These are phyloP conservation scores for Tachina grossa DNA, from an alignment of 2,888 invertebrate species.

Conservation along the genomic window DNA sequence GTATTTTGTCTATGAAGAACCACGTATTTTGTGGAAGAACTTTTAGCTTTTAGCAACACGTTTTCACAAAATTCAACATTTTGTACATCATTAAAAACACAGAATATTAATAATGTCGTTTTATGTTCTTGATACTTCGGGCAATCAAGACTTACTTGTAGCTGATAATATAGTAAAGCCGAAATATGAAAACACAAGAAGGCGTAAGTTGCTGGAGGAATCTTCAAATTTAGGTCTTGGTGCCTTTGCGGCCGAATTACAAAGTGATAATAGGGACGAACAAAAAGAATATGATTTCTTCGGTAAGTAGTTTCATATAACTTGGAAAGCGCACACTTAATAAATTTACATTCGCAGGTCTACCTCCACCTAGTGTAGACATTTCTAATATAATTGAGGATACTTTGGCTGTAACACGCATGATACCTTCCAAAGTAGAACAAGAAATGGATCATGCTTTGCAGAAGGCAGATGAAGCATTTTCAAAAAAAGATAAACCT, in stretches of 20 bases:
- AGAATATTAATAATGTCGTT: constrained; percentile 75
- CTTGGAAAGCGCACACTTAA: not conserved
- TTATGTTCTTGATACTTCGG: constrained; percentile 79
- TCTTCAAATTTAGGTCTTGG: constrained; percentile 7
- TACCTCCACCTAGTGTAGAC: constrained; percentile 74
- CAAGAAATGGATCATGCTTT: constrained; percentile 73
- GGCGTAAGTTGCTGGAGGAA: constrained; percentile 17
- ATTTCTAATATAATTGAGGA: constrained; percentile 73
- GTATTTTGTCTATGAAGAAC: too few species aligned
- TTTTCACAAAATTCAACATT: too few species aligned
- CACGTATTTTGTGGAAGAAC: too few species aligned
- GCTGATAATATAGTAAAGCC: constrained; percentile 30
- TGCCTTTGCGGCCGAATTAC: constrained; percentile 21
- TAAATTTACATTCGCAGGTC: constrained; percentile 68
- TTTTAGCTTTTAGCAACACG: too few species aligned
- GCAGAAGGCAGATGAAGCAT: constrained; percentile 74
- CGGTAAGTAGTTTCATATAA: constrained; percentile 57
- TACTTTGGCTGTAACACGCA: constrained; percentile 64
- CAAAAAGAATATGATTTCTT: constrained; percentile 76
- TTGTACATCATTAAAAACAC: not conserved
- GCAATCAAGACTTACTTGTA: constrained; percentile 76
- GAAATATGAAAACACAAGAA: constrained; percentile 37
- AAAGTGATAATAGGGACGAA: constrained; percentile 65
- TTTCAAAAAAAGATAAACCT: constrained; percentile 64
- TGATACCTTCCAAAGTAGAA: constrained; percentile 66